A percentile compares a stretch with the other conserved stretches of the same genome.
Evolutionary conservation across 2,113 vertebrate genomes (phyloP).

Genomic region (Oostethus manadensis): DNA sequence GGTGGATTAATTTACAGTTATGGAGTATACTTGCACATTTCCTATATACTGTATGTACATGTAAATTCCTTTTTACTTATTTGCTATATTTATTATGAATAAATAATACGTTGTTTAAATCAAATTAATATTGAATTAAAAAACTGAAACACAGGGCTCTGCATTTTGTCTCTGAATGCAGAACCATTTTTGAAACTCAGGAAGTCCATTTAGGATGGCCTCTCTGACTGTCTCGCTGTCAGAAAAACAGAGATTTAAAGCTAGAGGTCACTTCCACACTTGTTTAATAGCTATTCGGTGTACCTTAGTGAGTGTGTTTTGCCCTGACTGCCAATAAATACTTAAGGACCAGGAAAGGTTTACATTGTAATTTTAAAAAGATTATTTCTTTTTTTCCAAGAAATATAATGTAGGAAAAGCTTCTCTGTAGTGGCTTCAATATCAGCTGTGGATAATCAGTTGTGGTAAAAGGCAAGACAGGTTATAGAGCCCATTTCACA

Average conservation of each 20-base stretch:
- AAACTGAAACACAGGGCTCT: conserved; percentile 21
- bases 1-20: too few relatives aligned
- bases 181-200: conserved; percentile 57
- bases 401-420: conserved; percentile 5
- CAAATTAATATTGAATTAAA: too few relatives aligned
- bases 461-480: not conserved
- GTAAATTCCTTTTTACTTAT: too few relatives aligned
- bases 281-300: conserved; percentile 66
- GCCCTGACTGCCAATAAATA: conserved; percentile 69
- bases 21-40: not conserved
- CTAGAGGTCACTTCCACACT: conserved; percentile 57
- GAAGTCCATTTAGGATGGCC: conserved; percentile 64
- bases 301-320: conserved; percentile 53
- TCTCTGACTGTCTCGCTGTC: conserved; percentile 53
- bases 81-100: too few relatives aligned
- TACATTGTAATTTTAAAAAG: conserved; percentile 43
- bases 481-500: not conserved
- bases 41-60: not conserved
- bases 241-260: conserved; percentile 51
- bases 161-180: conserved; percentile 24
- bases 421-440: not conserved
- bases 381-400: conserved; percentile 18
- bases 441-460: not conserved
- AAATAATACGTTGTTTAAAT: too few relatives aligned
- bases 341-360: conserved; percentile 28